A percentile compares a stretch with the other conserved stretches of the same genome.
Conservation (phyloP, 2,113 vertebrate genomes). For the Ibidorhyncha struthersii region DNA sequence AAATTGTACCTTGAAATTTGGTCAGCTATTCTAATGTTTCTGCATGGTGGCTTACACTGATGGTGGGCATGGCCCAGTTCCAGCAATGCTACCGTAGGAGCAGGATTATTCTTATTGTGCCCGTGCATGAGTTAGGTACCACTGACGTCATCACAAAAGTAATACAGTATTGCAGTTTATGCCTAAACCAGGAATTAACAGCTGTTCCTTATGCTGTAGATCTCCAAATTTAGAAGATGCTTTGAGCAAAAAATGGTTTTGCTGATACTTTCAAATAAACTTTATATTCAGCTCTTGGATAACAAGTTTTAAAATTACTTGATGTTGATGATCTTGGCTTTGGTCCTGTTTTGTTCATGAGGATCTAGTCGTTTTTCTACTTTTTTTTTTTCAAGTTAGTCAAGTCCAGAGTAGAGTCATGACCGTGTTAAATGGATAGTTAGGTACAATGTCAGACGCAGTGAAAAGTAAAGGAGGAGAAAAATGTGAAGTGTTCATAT, state of each 20-base stretch:
- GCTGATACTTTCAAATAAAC: not conserved
- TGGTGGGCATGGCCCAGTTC: not conserved
- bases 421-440: not conserved
- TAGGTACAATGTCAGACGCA: not conserved
- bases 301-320: not conserved
- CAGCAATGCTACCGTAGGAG: not conserved
- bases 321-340: not conserved
- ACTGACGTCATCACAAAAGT: not conserved
- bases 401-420: not conserved
- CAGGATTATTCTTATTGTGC: not conserved
- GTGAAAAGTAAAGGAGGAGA: not conserved
- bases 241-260: not conserved
- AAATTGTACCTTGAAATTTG: not conserved
- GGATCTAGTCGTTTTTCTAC: not conserved
- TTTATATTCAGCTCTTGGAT: not conserved
- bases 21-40: not conserved
- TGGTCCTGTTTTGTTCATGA: not conserved
- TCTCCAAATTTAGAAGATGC: not conserved
- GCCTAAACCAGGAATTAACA: not conserved
- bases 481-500: not conserved
- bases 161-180: not conserved
- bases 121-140: accelerated
- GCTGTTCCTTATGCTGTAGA: not conserved
- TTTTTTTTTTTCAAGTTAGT: not conserved
- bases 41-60: not conserved